Evolutionary conservation across 2,113 vertebrate species (phyloP), one percentile per base, ranked within the genome.

Genomic region (Trematocara zebra): DNA sequence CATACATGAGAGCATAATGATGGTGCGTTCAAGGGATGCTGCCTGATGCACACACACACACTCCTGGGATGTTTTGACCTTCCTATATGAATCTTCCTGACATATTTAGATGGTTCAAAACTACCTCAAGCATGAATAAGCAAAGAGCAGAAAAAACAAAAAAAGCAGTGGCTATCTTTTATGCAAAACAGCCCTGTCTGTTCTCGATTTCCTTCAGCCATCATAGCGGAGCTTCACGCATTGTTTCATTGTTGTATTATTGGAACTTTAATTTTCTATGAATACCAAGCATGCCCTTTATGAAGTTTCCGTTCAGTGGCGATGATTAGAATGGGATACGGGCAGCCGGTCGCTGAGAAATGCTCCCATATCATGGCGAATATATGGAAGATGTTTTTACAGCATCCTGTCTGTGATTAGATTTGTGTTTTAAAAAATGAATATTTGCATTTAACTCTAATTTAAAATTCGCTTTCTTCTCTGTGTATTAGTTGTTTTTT

Each of bases 151-250:
- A 12, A 64, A 72, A 37, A 53, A 79, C 20, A 56, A 72, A 54
- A 74, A 76, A 83, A 84, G 74, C 31, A 4, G 42, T 23, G 31
- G 86, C 81, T 91, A 86, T 90, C 51, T 86, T 85, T 92, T 82
- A 94, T 95, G 93, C 87, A 92, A 94, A 95, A 44, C 80, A 90
- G 54, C 26, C 51, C 54, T 3, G 12, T 72, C 69, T 72, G 18
- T 49, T 74, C 23, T 23, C 23, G 31, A 2, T 93, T 83, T 93
- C 86, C 85, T 86, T 56, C 59, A 91, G 94, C 89, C 7, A 54
- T 11, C 8, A 88, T 51, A 84, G 64, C 12, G 4, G 18, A 53
- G 83, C 56, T 28, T 54, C 52, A 86, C 26, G 1, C 59, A 51
- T 69, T 76, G 28, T 80, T 89, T 85, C 74, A 61, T 37, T 81